Percentiles rank a stretch among this genome's conserved stretches.
These are phyloP conservation scores for Formica aserva DNA, from an alignment of 2,888 invertebrate species.

Conservation along the genomic window DNA sequence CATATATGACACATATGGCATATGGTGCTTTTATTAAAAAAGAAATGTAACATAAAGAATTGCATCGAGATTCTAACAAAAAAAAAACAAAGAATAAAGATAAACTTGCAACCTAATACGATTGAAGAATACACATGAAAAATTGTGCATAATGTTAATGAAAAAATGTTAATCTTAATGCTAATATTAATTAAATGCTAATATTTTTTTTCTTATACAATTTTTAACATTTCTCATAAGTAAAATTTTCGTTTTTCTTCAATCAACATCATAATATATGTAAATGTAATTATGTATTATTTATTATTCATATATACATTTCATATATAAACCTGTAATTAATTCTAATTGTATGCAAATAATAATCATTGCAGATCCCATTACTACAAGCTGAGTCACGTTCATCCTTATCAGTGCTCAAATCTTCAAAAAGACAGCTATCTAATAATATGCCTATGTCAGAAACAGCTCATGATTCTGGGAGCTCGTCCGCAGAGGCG, in stretches of 20 bases:
- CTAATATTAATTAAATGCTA: no score
- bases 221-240: slow-evolving; percentile 11
- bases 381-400: slow-evolving; percentile 87
- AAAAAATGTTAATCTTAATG: background rate
- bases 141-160: background rate
- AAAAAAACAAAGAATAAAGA: background rate
- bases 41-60: background rate
- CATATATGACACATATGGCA: background rate
- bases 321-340: background rate
- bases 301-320: background rate
- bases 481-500: slow-evolving; percentile 85
- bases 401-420: slow-evolving; percentile 86
- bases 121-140: background rate
- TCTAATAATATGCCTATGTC: slow-evolving; percentile 86
- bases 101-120: background rate
- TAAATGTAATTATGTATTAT: background rate
- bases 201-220: background rate
- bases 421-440: slow-evolving; percentile 86
- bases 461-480: slow-evolving; percentile 86
- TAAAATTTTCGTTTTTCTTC: background rate
- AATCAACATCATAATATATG: background rate
- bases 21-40: background rate
- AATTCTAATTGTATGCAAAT: slow-evolving; percentile 2
- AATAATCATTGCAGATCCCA: slow-evolving; percentile 82
- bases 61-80: background rate